These are phyloP conservation scores for Campoplex capitator DNA, from an alignment of 2,888 invertebrate species.

Conservation along the genomic window DNA sequence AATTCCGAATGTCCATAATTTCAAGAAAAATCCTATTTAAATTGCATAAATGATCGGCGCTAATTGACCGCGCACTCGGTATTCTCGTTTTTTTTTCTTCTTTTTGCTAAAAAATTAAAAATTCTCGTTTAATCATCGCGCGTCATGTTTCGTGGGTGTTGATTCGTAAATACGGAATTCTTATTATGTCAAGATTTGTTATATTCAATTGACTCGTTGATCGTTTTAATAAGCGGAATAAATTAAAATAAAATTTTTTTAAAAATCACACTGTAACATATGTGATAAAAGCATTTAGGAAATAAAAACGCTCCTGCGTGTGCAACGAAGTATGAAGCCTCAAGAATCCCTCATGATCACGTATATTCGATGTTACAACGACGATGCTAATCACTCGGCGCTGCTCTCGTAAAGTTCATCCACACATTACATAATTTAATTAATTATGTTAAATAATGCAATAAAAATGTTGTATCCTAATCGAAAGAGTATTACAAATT, in stretches of 20 bases:
- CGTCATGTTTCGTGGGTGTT: neutral
- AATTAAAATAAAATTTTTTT: no score
- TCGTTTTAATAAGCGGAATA: neutral
- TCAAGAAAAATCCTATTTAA: neutral
- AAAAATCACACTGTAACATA: neutral
- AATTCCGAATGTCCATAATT: neutral
- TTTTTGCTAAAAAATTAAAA: neutral
- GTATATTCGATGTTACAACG: neutral
- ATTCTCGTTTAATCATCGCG: neutral
- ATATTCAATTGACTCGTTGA: neutral
- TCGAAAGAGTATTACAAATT: neutral
- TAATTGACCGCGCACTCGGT: neutral
- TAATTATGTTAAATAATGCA: constrained; percentile 7
- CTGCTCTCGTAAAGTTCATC: constrained; percentile 9
- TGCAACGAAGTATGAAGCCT: neutral
- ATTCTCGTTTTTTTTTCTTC: neutral
- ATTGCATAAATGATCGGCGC: neutral
- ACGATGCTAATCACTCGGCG: neutral
- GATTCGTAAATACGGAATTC: neutral
- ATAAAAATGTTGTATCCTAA: neutral
- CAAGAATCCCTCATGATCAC: neutral
- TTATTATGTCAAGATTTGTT: neutral
- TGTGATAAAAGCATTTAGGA: neutral
- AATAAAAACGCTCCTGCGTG: neutral
- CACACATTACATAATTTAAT: neutral